Conservation (phyloP, 2,888 invertebrate species). For the Xylophagus ater region DNA sequence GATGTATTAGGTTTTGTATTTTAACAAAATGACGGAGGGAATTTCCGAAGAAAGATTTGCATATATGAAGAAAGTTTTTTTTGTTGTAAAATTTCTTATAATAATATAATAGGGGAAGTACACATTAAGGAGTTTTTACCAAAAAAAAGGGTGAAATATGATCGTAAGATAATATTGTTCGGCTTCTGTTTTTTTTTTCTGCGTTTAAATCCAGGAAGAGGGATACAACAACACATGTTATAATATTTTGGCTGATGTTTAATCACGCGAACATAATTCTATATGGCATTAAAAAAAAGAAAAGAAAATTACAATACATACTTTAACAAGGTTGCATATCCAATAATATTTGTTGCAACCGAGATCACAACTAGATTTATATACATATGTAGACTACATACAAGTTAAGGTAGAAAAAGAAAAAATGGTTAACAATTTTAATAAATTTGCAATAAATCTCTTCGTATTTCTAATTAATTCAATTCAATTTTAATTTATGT, state of each 20-base stretch:
- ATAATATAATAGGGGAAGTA: conserved; percentile 4
- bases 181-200: background rate
- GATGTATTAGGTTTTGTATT: too few species aligned
- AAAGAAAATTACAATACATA: background rate
- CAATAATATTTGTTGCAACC: background rate
- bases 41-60: conserved; percentile 1
- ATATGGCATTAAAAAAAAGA: conserved; percentile 3
- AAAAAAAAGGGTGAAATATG: conserved; percentile 7
- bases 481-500: conserved; percentile 11
- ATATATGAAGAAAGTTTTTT: conserved; percentile 4
- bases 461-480: conserved; percentile 11
- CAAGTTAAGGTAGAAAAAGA: background rate
- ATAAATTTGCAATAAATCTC: conserved; percentile 14
- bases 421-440: conserved; percentile 5
- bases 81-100: background rate
- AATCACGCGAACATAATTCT: conserved; percentile 28
- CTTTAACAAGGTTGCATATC: background rate
- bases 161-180: background rate
- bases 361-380: background rate
- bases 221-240: conserved; percentile 22
- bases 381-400: background rate
- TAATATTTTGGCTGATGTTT: conserved; percentile 31
- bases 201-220: background rate
- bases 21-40: conserved; percentile 5
- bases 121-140: conserved; percentile 3